Conservation (phyloP, 2,888 invertebrate genomes). For the Xylocampa areola region DNA sequence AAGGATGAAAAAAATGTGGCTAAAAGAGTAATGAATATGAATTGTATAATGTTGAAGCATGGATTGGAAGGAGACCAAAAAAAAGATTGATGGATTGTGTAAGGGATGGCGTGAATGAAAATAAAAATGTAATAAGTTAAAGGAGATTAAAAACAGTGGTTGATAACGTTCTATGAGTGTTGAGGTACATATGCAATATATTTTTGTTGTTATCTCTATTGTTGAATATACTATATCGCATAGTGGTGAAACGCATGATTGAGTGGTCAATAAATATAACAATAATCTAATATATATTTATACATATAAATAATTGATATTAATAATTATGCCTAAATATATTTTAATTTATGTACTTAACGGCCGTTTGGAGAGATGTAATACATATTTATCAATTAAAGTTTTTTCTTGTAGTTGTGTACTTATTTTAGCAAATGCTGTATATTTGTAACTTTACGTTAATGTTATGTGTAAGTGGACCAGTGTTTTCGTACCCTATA, state of each 20-base stretch:
- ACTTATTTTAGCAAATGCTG: conserved; percentile 53
- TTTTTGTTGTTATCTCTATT: too few relatives aligned
- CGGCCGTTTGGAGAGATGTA: conserved; percentile 38
- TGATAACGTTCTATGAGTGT: too few relatives aligned
- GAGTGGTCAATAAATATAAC: conserved; percentile 5
- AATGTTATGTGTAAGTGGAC: conserved; percentile 55
- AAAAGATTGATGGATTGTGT: too few relatives aligned
- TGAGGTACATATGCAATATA: neutral
- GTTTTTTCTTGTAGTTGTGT: conserved; percentile 48
- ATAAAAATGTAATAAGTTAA: too few relatives aligned
- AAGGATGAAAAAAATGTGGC: too few relatives aligned
- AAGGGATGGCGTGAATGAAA: too few relatives aligned
- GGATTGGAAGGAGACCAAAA: too few relatives aligned
- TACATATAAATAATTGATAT: conserved; percentile 20
- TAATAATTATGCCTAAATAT: conserved; percentile 27
- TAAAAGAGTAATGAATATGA: too few relatives aligned
- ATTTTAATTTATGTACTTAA: conserved; percentile 27
- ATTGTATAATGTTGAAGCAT: too few relatives aligned
- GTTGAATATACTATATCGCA: neutral
- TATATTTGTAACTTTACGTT: conserved; percentile 48
- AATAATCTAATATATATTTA: conserved; percentile 12
- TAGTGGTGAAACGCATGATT: conserved; percentile 22
- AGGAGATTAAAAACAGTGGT: too few relatives aligned
- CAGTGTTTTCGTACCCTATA: conserved; percentile 54
- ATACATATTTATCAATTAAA: conserved; percentile 37